Evolutionary conservation across 2,888 invertebrate genomes (phyloP).

Genomic region (Eupithecia vulgata): DNA sequence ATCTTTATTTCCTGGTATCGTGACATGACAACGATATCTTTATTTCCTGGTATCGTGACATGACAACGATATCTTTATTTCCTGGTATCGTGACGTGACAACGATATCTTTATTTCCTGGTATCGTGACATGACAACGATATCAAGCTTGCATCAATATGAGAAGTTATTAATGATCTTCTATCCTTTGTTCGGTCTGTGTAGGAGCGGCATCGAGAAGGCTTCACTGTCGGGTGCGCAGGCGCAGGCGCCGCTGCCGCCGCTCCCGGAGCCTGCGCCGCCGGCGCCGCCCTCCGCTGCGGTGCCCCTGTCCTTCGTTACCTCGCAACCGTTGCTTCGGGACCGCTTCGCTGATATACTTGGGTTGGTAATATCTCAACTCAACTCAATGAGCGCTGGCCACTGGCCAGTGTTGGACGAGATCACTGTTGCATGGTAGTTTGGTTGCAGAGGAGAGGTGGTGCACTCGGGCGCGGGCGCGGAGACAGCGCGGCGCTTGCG

Average conservation of each 20-base stretch:
- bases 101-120: too few relatives aligned
- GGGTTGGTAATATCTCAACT: slow-evolving; percentile 78
- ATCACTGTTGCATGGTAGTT: not conserved
- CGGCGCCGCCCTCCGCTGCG: slow-evolving; percentile 34
- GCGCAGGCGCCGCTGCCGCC: slow-evolving; percentile 29
- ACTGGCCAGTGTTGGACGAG: too few relatives aligned
- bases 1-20: too few relatives aligned
- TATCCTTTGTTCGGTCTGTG: not conserved
- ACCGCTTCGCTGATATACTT: slow-evolving; percentile 88
- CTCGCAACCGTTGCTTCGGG: slow-evolving; percentile 65
- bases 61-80: too few relatives aligned
- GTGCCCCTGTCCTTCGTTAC: slow-evolving; percentile 32
- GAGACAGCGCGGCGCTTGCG: slow-evolving; percentile 36
- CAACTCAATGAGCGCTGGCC: too few relatives aligned
- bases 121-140: too few relatives aligned
- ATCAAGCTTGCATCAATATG: too few relatives aligned
- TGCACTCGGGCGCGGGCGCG: slow-evolving; percentile 38
- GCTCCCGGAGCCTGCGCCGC: slow-evolving; percentile 38
- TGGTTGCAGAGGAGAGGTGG: slow-evolving; percentile 26
- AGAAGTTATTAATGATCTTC: not conserved
- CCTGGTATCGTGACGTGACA: too few relatives aligned
- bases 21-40: too few relatives aligned
- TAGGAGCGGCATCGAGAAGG: slow-evolving; percentile 33
- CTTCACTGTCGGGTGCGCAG: slow-evolving; percentile 37
- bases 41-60: too few relatives aligned